phyloP scores from a whole-genome alignment of 2,888 invertebrate genomes.

The Octonoba sinensis region DNA sequence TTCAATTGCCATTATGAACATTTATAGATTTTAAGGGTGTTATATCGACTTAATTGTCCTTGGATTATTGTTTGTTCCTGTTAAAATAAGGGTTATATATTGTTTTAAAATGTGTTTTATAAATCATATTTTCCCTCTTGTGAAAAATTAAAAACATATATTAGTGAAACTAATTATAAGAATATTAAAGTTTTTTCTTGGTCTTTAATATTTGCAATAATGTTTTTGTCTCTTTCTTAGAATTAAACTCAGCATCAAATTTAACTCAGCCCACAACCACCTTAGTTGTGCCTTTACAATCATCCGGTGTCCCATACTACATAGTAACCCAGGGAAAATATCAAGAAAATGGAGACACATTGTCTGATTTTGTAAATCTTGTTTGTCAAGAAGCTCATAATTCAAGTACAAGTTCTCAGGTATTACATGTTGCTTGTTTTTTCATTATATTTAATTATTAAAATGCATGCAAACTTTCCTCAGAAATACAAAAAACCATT shows the following conservation, averaged over 20 bases:
- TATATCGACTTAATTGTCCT: too few species aligned
- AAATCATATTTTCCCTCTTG: too few species aligned
- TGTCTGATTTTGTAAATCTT: slow-evolving; percentile 96
- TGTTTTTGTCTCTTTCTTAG: slow-evolving; percentile 1
- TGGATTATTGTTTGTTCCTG: too few species aligned
- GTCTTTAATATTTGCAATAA: neutral
- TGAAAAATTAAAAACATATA: too few species aligned
- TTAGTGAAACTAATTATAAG: too few species aligned
- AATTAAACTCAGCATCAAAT: slow-evolving; percentile 29
- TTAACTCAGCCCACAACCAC: slow-evolving; percentile 52
- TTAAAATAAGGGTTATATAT: too few species aligned
- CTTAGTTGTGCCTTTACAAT: slow-evolving; percentile 58
- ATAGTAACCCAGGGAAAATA: slow-evolving; percentile 76
- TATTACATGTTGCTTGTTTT: slow-evolving; percentile 9
- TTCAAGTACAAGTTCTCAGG: slow-evolving; percentile 73
- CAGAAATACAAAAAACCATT: too few species aligned
- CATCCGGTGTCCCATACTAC: slow-evolving; percentile 50
- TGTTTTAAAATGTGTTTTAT: too few species aligned
- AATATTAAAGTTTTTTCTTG: too few species aligned
- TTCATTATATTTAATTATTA: neutral
- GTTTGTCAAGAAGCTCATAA: slow-evolving; percentile 94
- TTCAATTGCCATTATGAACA: too few species aligned
- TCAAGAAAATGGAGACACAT: slow-evolving; percentile 88
- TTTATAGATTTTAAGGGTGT: too few species aligned
- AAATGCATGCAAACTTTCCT: too few species aligned